Conservation (phyloP, 1,140 invertebrate genomes). For the Drosophila fuyamai region DNA sequence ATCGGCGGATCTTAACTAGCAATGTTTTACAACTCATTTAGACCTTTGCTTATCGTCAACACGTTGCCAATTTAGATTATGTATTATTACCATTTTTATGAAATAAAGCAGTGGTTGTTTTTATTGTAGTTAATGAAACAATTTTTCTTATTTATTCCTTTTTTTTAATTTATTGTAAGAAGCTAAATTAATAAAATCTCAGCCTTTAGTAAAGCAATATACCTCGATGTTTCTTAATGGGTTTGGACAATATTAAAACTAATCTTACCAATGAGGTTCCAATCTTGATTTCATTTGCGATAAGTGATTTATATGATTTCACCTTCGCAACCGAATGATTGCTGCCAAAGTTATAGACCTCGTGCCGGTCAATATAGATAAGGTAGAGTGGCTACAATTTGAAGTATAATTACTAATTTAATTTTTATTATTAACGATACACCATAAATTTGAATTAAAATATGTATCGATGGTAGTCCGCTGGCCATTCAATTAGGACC, state of each 20-base stretch:
- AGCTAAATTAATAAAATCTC: no score
- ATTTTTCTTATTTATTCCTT: no score
- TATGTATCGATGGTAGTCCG: slow-evolving; percentile 28
- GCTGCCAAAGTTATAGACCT: background rate
- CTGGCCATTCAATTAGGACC: slow-evolving; percentile 40
- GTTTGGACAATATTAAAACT: background rate
- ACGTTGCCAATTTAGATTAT: background rate
- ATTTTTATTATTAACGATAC: background rate
- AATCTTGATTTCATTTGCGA: background rate
- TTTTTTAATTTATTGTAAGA: no score
- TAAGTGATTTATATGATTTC: background rate
- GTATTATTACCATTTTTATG: background rate
- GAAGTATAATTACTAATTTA: background rate
- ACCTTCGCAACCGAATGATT: background rate
- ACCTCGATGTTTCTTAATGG: no score
- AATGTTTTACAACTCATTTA: background rate
- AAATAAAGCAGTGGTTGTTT: background rate
- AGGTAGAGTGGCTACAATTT: background rate
- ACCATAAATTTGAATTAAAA: slow-evolving; percentile 14
- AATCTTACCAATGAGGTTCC: background rate
- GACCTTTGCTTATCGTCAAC: background rate
- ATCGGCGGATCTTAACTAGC: background rate
- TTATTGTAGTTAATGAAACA: background rate
- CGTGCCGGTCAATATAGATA: background rate
- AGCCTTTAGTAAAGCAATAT: no score